A percentile compares a stretch with the other conserved stretches of the same genome.
Conservation (phyloP, 2,888 invertebrate species). For the Tipula confusa region DNA sequence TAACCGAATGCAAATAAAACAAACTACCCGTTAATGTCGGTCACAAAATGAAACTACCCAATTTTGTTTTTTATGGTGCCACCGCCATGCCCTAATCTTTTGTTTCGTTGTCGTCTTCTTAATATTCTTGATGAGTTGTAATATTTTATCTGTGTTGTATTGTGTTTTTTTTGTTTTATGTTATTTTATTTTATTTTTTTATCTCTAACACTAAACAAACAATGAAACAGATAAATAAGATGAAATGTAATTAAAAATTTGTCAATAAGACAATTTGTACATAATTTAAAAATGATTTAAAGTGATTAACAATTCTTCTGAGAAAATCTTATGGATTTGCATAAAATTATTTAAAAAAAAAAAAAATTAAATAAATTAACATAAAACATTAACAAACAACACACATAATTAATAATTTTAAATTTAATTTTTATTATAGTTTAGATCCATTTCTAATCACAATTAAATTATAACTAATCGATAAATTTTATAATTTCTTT, state of each 20-base stretch:
- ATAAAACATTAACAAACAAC: not conserved
- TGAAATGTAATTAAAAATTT: not conserved
- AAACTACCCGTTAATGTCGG: conserved; percentile 52
- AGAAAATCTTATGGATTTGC: not conserved
- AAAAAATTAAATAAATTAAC: not conserved
- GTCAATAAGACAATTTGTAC: not conserved
- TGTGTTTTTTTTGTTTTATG: too few relatives aligned
- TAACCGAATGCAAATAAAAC: not conserved
- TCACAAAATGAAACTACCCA: conserved; percentile 50
- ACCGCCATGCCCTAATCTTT: not conserved
- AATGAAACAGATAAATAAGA: not conserved
- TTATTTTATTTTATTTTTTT: too few relatives aligned
- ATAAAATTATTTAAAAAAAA: not conserved
- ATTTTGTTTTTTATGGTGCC: not conserved
- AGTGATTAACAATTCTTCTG: not conserved
- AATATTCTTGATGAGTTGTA: not conserved
- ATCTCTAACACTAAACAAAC: not conserved
- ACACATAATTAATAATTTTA: not conserved
- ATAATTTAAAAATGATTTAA: not conserved
- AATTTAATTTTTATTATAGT: not conserved
- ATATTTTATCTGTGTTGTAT: not conserved
- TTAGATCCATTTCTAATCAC: conserved; percentile 3
- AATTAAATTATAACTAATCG: conserved; percentile 7
- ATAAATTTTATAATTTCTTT: conserved; percentile 9
- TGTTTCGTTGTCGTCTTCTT: not conserved